Evolutionary conservation across 2,113 vertebrate genomes (phyloP), one percentile per base, ranked within the genome.

Genomic region (Oxygymnocypris stewartii): DNA sequence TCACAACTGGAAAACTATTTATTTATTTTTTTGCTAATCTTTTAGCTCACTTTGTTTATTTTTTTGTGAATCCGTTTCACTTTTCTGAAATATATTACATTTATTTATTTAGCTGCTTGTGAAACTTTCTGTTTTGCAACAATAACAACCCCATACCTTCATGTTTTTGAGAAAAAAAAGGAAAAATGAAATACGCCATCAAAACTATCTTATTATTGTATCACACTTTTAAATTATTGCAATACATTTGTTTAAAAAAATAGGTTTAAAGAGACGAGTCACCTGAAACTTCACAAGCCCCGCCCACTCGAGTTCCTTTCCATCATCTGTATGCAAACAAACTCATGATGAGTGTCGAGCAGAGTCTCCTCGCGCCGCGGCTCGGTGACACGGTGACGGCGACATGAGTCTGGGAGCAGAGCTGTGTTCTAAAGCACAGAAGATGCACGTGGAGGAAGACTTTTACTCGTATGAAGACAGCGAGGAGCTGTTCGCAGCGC

Each of bases 401-500:
- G 79, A 3, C 0, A 95, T 95, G 95, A 92, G 92, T 88, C 92
- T 79, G 1, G 47, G 92, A 3, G 87, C 90, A 25, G 92, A 89
- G 28, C 92, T 93, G 91, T 88, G 87, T 71, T 91, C 93, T 20
- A 93, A 92, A 86, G 63, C 92, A 65, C 91, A 88, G 79, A 87
- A 71, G n/a, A 89, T 94, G 88, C 91, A 93, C 6, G 77, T 93
- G 63, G 91, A 93, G 78, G 92, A 94, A 84, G 92, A 92, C 40
- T 95, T 95, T 77, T 95, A 92, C 88, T 47, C 85, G 2, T 95
- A 92, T 16, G 91, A 90, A 77, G 93, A 94, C 89, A 91, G 91
- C 78, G 65, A 31, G 69, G 94, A 95, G 88, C 92, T 95, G 51
- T 25, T 95, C 88, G 90, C 90, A 18, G 93, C 93, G 63, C 59